phyloP scores from a whole-genome alignment of 2,113 vertebrate species.

The Stigmatopora nigra region DNA sequence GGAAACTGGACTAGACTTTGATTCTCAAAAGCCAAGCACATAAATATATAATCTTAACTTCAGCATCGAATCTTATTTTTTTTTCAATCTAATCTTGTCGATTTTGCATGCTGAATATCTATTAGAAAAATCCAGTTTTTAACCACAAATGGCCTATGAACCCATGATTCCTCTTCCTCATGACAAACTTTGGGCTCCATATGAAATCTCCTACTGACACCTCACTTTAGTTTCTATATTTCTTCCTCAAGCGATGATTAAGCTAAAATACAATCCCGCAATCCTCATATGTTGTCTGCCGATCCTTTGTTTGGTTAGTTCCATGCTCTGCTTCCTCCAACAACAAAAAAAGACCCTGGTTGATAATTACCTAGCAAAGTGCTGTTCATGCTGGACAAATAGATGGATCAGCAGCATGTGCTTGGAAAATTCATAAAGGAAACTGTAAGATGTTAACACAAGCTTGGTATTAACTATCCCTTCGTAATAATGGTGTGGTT shows the following conservation, averaged over 20 bases:
- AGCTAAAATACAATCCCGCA: not conserved
- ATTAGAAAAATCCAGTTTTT: conserved; percentile 17
- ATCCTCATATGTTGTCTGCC: not conserved
- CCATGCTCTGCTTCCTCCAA: not conserved
- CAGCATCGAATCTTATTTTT: not conserved
- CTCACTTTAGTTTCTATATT: not conserved
- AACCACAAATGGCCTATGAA: conserved; percentile 17
- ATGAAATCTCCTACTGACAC: conserved; percentile 12
- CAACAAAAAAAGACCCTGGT: not conserved
- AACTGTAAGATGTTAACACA: not conserved
- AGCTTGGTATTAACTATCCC: not conserved
- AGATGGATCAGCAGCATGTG: conserved; percentile 1
- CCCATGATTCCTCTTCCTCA: conserved; percentile 35
- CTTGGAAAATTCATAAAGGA: not conserved
- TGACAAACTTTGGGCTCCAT: conserved; percentile 12
- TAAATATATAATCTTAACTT: not conserved
- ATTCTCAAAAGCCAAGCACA: not conserved
- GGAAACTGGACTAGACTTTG: not conserved
- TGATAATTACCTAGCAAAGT: not conserved
- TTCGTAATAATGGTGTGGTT: not conserved
- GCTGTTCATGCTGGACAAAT: not conserved
- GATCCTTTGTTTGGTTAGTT: not conserved
- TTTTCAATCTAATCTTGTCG: not conserved
- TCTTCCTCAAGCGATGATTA: not conserved
- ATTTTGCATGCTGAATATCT: conserved; percentile 51